Base-by-base conservation (phyloP, 23 tunicate species). In the Aplidium turbinatum region DNA sequence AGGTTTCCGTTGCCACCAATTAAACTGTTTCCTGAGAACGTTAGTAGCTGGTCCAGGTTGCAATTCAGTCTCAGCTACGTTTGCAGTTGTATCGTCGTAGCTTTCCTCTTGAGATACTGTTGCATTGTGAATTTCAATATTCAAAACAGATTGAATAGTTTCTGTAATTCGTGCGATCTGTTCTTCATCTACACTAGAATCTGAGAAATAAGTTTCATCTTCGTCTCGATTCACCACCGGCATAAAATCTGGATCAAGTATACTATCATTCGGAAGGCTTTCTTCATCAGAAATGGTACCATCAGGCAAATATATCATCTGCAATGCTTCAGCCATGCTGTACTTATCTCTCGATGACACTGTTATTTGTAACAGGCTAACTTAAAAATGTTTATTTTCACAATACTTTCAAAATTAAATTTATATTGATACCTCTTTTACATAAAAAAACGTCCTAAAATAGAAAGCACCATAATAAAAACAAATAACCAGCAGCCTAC, bases 141-240 rank as follows among this genome's bases (percentile, higher is more conserved):
- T 16, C 16, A 42, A 42, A 42, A 9, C 16, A 42, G 48, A 42
- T 9, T 42, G 13, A 9, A 42, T 16, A 42, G 48, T 42, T 42
- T 42, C 16, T 42, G 48, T 42, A 9, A 42, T 16, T 9, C 16
- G 48, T 42, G 48, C 9, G 16, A 42, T 42, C 48, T 42, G 48
- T 42, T 42, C 48, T 42, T 42, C 48, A 42, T 9, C 48, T 16
- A 42, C 48, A 42, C 48, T 42, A 42, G 48, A 42, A 42, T 42
- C 48, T 42, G 48, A 42, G 9, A 42, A 42, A 42, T 42, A 42
- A 42, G 9, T 42, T 42, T 16, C 48, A 42, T 42, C 48, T 9
- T 42, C 48, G 16, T 42, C 48, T 42, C 16, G 48, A 42, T 42
- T 42, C 16, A 42, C 48, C 16, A 42, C 48, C 48, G 48, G 48